Evolutionary conservation across 2,797 vertebrate species (phyloP), one percentile per base, ranked within the genome.

Genomic region (Hozukius guyotensis): DNA sequence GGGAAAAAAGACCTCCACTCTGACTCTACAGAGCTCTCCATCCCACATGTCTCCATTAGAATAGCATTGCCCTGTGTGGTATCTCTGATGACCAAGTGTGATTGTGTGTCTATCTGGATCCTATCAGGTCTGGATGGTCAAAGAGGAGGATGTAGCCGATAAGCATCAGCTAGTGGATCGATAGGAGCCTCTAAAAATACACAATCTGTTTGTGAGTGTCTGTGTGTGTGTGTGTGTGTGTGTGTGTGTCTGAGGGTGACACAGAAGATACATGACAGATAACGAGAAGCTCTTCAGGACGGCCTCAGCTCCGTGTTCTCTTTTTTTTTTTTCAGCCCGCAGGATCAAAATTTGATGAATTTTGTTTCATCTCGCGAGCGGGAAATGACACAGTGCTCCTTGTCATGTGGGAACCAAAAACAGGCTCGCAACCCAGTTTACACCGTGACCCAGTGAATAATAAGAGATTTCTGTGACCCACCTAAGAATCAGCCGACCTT

Each of bases 111-210:
- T 83, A 83, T 92, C 72, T 82, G 83, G 87, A 89, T 90, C 83
- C 73, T 91, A 94, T 93, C 94, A 71, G 76, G 72, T 75, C 86
- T 38, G 74, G 75, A 64, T 80, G 88, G 90, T 91, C 90, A 92
- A 89, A 90, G 89, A 92, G 89, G 81, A 91, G 89, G 88, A 93
- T 92, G 88, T 89, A 81, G 77, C 84, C 7, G 92, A 95, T 95
- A 92, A 89, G 77, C 42, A 94, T 93, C 93, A 72, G 77, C 86
- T 20, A 8, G 82, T 55, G 70, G 87, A 94, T 94, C 93, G 34
- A 95, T 94, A 76, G 38, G n/a, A 80, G 57, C 74, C 70, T 83
- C 88, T 87, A 86, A 75, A 90, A 85, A 85, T 84, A 85, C 69
- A 36, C 73, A 68, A 57, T 76, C 52, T 27, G 78, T 61, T 52